Base-by-base conservation (phyloP, 2,113 vertebrate genomes). In the Regulus satrapa region DNA sequence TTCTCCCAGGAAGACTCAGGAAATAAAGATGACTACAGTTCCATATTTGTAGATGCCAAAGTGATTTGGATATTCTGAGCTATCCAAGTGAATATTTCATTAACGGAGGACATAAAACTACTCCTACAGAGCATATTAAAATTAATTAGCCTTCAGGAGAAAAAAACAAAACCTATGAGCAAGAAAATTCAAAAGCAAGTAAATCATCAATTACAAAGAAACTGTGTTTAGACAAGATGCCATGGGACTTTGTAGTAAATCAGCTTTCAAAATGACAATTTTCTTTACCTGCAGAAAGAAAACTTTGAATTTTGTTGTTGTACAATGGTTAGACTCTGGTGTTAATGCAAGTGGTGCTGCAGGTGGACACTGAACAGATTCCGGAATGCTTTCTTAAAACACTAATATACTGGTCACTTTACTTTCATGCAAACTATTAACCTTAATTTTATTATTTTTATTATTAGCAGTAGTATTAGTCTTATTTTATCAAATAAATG, bases 81-180 rank as follows among this genome's bases (percentile, higher is more conserved):
- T 43, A 82, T 62, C 28, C 21, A 36, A 41, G n/a, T 34, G 58
- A 86, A 89, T 54, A 88, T 80, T 94, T 90, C 71, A 79, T 91
- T 92, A 78, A 54, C 77, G n/a, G n/a, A 34, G 14, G 23, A 83
- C 67, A 93, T 8, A 88, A 83, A 88, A 88, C 55, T 81, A 58
- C 80, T 95, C 62, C 83, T 96, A 87, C 19, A 82, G 54, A 88
- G 56, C 43, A 75, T 52, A 68, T 71, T 94, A 91, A 94, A 82
- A 95, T 84, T 94, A 96, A 93, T 94, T 82, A 41, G n/a, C 52
- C 77, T 80, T 74, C 80, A 95, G 91, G 31, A 96, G 46, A 49
- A 72, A 81, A 89, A 88, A 83, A 85, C 48, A 89, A 86, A 74
- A 82, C n/a, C n/a, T 46, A 78, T 36, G 58, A 96, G 58, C 41